Conservation (phyloP, 2,888 invertebrate genomes). For the Diarsia brunnea region DNA sequence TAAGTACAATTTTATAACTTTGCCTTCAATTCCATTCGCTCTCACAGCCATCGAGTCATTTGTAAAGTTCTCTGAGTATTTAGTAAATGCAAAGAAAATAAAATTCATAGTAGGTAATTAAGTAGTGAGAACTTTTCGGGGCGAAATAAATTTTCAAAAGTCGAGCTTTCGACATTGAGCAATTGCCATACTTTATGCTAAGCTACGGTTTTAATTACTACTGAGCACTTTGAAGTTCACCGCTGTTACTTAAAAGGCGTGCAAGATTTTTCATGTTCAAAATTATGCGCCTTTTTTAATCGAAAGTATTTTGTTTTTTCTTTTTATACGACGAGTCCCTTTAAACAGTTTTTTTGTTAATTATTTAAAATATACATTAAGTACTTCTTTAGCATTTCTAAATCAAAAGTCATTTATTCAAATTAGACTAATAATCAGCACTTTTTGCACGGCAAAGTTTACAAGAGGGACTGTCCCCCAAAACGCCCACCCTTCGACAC, state of each 20-base stretch:
- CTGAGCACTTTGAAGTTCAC: conserved; percentile 80
- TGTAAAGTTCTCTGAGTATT: conserved; percentile 42
- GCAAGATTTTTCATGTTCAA: conserved; percentile 74
- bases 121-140: conserved; percentile 67
- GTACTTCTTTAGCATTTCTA: not conserved
- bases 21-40: conserved; percentile 34
- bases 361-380: not conserved
- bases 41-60: conserved; percentile 40
- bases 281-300: conserved; percentile 28
- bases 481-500: no score
- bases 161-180: conserved; percentile 82
- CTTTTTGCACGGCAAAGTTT: no score
- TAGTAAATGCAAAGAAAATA: conserved; percentile 53
- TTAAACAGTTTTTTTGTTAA: not conserved
- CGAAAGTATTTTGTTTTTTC: not conserved
- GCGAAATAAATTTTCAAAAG: conserved; percentile 77
- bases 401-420: no score
- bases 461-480: no score
- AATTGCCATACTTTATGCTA: conserved; percentile 86
- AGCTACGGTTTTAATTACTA: conserved; percentile 87
- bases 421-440: no score
- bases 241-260: conserved; percentile 71
- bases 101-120: conserved; percentile 68
- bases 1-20: conserved; percentile 39
- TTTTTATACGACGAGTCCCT: not conserved